These are phyloP conservation scores for Altica lythri DNA, from an alignment of 2,888 invertebrate species.

Conservation along the genomic window DNA sequence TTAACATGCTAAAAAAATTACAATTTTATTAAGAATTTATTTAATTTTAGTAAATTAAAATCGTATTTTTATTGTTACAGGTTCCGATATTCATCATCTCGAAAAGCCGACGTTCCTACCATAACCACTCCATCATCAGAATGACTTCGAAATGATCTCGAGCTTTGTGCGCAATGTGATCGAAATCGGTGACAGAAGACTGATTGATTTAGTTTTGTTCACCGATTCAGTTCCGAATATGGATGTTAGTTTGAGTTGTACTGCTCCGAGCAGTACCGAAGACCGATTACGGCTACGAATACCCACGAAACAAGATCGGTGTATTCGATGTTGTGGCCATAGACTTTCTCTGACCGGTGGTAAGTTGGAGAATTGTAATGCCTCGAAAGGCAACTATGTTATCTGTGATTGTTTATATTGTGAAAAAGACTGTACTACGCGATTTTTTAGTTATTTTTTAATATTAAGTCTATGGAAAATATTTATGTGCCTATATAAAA, in stretches of 20 bases:
- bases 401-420: constrained; percentile 47
- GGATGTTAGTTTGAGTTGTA: constrained; percentile 19
- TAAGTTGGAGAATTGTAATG: constrained; percentile 26
- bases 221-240: constrained; percentile 14
- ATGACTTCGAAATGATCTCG: constrained; percentile 32
- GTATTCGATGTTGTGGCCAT: constrained; percentile 15
- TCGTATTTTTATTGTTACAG: constrained; percentile 30
- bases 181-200: constrained; percentile 16
- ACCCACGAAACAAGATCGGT: too few species aligned
- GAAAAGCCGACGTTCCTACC: constrained; percentile 1
- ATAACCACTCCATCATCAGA: constrained; percentile 8
- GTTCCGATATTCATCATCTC: constrained; percentile 17
- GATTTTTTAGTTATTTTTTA: constrained; percentile 37
- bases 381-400: constrained; percentile 31
- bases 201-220: constrained; percentile 18
- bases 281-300: constrained; percentile 22
- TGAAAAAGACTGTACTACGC: constrained; percentile 41
- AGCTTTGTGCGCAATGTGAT: constrained; percentile 19
- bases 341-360: constrained; percentile 11
- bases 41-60: too few species aligned
- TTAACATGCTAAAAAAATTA: too few species aligned
- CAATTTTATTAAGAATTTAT: too few species aligned
- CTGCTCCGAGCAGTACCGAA: constrained; percentile 17
- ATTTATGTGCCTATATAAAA: constrained; percentile 53
- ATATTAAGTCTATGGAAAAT: constrained; percentile 50